These are phyloP conservation scores for Crotophaga sulcirostris DNA, from an alignment of 2,113 vertebrate species.

Conservation along the genomic window DNA sequence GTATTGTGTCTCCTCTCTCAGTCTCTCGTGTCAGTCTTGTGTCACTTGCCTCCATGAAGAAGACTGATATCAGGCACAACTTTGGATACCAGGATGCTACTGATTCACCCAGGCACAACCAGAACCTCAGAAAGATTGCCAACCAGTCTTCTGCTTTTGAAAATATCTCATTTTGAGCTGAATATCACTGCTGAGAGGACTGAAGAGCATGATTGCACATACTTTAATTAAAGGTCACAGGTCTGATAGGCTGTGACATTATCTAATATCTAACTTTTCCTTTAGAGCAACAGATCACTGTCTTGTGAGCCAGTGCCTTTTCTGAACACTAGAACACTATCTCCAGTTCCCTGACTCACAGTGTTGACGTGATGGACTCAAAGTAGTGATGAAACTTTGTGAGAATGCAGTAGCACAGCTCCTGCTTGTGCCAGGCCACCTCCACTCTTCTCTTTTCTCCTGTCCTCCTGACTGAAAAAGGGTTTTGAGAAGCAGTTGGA, in stretches of 20 bases:
- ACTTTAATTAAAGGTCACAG: conserved; percentile 40
- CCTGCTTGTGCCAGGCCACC: background rate
- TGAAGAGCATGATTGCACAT: background rate
- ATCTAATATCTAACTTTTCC: background rate
- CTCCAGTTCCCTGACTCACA: background rate
- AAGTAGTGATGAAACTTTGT: background rate
- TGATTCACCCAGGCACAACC: background rate
- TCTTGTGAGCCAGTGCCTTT: background rate
- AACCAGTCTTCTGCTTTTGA: background rate
- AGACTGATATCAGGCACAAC: background rate
- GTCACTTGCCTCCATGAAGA: background rate
- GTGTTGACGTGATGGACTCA: background rate
- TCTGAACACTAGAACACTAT: background rate
- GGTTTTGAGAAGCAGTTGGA: background rate
- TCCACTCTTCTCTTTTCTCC: background rate
- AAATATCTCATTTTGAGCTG: conserved; percentile 1
- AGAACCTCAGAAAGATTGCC: background rate
- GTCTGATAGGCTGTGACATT: background rate
- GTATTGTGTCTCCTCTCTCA: background rate
- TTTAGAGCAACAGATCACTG: background rate
- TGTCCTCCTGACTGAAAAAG: background rate
- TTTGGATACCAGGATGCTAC: background rate
- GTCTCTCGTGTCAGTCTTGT: background rate
- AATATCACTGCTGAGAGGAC: background rate
- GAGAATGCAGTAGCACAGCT: background rate